Evolutionary conservation across 64 coral and sea anemone species (phyloP).

Genomic region (Montipora foliosa): DNA sequence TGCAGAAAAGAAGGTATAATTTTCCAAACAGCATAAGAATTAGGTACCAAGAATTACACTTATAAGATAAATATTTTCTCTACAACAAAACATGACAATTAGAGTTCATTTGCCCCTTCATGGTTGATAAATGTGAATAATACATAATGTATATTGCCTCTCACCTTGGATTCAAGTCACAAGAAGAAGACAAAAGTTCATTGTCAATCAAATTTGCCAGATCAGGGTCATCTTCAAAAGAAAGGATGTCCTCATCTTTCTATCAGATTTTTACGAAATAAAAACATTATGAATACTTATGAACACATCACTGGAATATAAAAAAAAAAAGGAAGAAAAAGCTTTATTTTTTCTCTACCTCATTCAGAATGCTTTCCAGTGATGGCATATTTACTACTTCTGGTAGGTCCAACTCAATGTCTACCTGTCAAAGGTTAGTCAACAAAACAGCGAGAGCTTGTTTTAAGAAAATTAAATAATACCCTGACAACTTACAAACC

Average conservation of each 20-base stretch:
- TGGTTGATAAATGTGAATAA: too few relatives aligned
- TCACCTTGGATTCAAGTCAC: constrained; percentile 46
- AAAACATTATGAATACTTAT: not conserved
- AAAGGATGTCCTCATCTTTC: constrained; percentile 87
- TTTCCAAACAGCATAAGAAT: too few relatives aligned
- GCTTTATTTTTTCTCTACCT: constrained; percentile 34
- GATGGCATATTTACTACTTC: constrained; percentile 93
- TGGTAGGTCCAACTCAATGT: constrained; percentile 91
- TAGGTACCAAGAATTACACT: too few relatives aligned
- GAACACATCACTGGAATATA: not conserved
- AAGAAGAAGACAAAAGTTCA: constrained; percentile 56
- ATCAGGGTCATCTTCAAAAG: constrained; percentile 87
- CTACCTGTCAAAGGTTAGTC: constrained; percentile 34
- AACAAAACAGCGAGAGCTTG: not conserved
- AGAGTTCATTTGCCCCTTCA: too few relatives aligned
- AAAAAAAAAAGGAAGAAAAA: not conserved
- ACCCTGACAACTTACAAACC: too few relatives aligned
- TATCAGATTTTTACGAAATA: constrained; percentile 1
- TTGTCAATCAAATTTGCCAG: constrained; percentile 82
- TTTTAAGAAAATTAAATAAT: not conserved
- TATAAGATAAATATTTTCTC: too few relatives aligned
- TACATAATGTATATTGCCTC: not conserved
- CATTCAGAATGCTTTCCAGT: constrained; percentile 96
- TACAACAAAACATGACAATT: too few relatives aligned
- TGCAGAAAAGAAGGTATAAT: not conserved